Conservation (phyloP, 2,888 invertebrate genomes). For the Selenia dentaria region DNA sequence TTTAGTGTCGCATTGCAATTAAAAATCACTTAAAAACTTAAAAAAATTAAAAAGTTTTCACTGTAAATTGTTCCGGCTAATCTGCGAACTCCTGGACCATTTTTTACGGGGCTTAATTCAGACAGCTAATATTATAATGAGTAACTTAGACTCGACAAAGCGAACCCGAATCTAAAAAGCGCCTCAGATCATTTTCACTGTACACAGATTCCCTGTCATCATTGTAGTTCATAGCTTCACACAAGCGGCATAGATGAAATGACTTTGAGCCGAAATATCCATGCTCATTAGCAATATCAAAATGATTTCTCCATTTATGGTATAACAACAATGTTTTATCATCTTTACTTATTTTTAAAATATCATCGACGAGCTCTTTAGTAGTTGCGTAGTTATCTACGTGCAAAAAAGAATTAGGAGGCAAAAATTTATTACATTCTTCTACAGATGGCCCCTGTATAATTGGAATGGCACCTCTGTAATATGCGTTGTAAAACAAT, state of each 20-base stretch:
- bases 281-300: slow-evolving; percentile 80
- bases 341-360: slow-evolving; percentile 69
- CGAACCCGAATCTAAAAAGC: slow-evolving; percentile 21
- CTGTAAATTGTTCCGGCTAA: no score
- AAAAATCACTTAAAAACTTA: no score
- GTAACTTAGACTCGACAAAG: slow-evolving; percentile 27
- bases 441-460: slow-evolving; percentile 85
- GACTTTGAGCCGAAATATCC: slow-evolving; percentile 84
- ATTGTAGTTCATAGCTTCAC: slow-evolving; percentile 85
- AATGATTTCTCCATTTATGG: slow-evolving; percentile 86
- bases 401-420: slow-evolving; percentile 86
- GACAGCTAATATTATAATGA: no score
- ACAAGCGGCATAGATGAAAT: slow-evolving; percentile 83
- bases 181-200: slow-evolving; percentile 15
- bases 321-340: slow-evolving; percentile 63
- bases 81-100: no score
- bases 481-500: slow-evolving; percentile 86
- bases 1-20: no score
- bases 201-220: slow-evolving; percentile 36
- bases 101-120: no score
- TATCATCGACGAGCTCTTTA: slow-evolving; percentile 76
- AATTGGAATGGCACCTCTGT: slow-evolving; percentile 86
- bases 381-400: slow-evolving; percentile 81
- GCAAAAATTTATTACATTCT: slow-evolving; percentile 80
- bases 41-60: no score